phyloP scores from a whole-genome alignment of 2,797 vertebrate genomes.

The Anguilla pacifica region DNA sequence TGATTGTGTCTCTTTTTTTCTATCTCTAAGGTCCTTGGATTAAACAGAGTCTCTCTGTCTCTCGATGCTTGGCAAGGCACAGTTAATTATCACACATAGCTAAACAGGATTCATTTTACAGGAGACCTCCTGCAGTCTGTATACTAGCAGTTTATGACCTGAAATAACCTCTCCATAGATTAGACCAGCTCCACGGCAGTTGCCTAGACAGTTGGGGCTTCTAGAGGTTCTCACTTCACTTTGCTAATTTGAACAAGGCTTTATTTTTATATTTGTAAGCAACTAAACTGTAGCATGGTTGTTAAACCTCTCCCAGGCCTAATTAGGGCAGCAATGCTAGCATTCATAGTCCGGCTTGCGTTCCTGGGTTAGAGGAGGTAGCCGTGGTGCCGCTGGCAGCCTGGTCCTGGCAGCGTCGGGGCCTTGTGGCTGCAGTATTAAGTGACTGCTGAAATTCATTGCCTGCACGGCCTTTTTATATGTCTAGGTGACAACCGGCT shows the following conservation, averaged over 20 bases:
- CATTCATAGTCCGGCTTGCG: conserved; percentile 87
- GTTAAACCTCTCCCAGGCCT: conserved; percentile 90
- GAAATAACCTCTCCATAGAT: conserved; percentile 87
- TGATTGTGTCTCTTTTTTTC: conserved; percentile 60
- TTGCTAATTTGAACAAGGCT: conserved; percentile 94
- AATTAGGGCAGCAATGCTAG: conserved; percentile 90
- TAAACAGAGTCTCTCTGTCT: conserved; percentile 81
- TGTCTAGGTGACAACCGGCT: conserved; percentile 86
- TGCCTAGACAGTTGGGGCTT: conserved; percentile 54
- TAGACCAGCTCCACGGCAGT: conserved; percentile 67
- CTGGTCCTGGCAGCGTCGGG: conserved; percentile 76
- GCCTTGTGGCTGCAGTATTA: conserved; percentile 84
- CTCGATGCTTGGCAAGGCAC: conserved; percentile 83
- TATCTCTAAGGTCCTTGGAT: conserved; percentile 78
- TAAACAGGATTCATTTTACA: conserved; percentile 84
- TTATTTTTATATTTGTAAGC: conserved; percentile 92
- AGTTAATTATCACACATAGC: conserved; percentile 85
- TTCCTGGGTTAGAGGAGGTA: conserved; percentile 72
- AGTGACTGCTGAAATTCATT: conserved; percentile 89
- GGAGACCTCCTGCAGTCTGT: conserved; percentile 80
- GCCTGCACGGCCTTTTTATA: conserved; percentile 81
- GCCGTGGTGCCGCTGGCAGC: conserved; percentile 80
- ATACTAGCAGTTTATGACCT: conserved; percentile 85
- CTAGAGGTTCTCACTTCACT: conserved; percentile 85
- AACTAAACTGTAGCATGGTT: conserved; percentile 88